Evolutionary conservation across 2,888 invertebrate genomes (phyloP), one percentile per base, ranked within the genome.

Genomic region (Allacma fusca): DNA sequence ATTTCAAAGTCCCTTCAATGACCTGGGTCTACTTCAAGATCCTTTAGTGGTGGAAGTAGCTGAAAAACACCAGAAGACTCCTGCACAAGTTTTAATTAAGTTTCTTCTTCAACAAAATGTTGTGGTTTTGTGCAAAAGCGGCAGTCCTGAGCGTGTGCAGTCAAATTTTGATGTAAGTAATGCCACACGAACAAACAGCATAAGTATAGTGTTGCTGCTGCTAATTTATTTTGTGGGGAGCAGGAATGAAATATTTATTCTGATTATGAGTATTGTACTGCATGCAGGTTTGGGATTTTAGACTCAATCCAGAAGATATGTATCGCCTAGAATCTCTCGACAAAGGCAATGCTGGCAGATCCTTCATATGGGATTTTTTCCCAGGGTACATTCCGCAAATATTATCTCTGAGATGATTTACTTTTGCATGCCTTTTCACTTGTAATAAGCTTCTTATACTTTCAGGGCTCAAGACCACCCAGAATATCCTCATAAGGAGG

Each of bases 1-100:
- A n/a, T n/a, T n/a, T n/a, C n/a, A n/a, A n/a, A n/a, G n/a, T n/a
- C n/a, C n/a, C n/a, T n/a, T n/a, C n/a, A n/a, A n/a, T n/a, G n/a
- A n/a, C n/a, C n/a, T n/a, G n/a, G n/a, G n/a, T n/a, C 16, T 50
- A 50, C 50, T 50, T 50, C 19, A 50, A 50, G 50, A 50, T 50
- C 50, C 50, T 19, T 5, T 50, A n/a, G 50, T 50, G 5, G 2
- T 5, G 19, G 50, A 50, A 16, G 16, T 50, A 19, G 50, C 19
- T 19, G 16, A 50, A n/a, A 50, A 12, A 12, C 16, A 9, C 9
- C 4, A 50, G 1, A 50, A 50, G 16, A 50, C 50, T 19, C 50
- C 50, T 2, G 19, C 50, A 2, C 50, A 50, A 50, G 19, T 50
- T 13, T 50, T 50, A 16, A 50, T 50, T 2, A 50, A 50, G 19